phyloP scores from a whole-genome alignment of 2,113 vertebrate genomes.

The Triplophysa dalaica region DNA sequence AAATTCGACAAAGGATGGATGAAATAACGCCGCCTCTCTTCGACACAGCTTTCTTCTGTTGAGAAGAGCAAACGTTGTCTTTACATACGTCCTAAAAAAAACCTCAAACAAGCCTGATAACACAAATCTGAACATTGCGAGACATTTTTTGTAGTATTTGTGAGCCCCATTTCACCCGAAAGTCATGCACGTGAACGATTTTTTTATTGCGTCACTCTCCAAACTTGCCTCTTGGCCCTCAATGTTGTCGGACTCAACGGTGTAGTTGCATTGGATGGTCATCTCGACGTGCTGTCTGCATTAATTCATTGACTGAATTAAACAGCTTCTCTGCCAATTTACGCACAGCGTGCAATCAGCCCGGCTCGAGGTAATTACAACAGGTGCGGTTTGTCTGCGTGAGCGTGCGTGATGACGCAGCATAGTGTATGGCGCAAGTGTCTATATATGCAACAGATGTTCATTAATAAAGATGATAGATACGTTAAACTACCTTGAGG shows the following conservation, averaged over 20 bases:
- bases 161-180: background rate
- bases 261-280: constrained; percentile 48
- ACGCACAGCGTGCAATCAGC: constrained; percentile 53
- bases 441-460: too few relatives aligned
- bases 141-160: too few relatives aligned
- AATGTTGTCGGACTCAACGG: constrained; percentile 27
- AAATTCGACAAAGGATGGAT: constrained; percentile 61
- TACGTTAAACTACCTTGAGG: too few relatives aligned
- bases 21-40: constrained; percentile 57
- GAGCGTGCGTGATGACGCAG: too few relatives aligned
- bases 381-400: constrained; percentile 1
- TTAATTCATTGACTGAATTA: too few relatives aligned
- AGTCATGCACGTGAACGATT: background rate
- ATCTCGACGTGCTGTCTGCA: constrained; percentile 48
- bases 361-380: constrained; percentile 56
- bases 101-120: background rate
- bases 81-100: background rate
- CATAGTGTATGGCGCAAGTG: background rate
- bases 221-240: constrained; percentile 44
- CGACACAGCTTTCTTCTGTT: constrained; percentile 57
- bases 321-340: constrained; percentile 59
- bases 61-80: background rate
- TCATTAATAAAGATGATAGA: too few relatives aligned
- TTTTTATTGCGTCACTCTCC: too few relatives aligned
- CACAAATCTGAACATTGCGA: background rate